phyloP scores from a whole-genome alignment of 1,140 invertebrate genomes.

The Radopholus similis region DNA sequence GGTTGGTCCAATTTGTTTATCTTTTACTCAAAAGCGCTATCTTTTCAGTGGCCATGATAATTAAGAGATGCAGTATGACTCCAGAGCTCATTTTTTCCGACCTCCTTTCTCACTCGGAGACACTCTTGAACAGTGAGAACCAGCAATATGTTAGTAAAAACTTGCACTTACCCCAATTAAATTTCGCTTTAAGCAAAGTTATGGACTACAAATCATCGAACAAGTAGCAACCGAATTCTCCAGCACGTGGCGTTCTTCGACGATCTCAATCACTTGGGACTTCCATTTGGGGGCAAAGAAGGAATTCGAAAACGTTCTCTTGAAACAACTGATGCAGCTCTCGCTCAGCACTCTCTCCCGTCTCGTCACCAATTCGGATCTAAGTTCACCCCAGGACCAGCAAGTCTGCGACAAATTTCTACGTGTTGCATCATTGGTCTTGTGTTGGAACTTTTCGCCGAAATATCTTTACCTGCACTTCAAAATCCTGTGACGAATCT shows the following conservation, averaged over 20 bases:
- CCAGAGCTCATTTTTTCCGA: constrained; percentile 4
- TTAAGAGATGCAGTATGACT: neutral
- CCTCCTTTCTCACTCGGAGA: constrained; percentile 12
- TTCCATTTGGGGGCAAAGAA: constrained; percentile 23
- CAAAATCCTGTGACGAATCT: constrained; percentile 5
- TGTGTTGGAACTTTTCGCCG: constrained; percentile 30
- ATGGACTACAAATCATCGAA: constrained; percentile 30
- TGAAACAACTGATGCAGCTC: constrained; percentile 28
- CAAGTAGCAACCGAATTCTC: constrained; percentile 21
- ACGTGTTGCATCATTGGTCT: constrained; percentile 20
- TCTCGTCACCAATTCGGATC: constrained; percentile 12
- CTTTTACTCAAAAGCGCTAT: constrained; percentile 1
- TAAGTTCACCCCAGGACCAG: constrained; percentile 15
- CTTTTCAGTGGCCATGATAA: constrained; percentile 3
- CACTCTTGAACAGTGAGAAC: constrained; percentile 13
- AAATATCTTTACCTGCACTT: constrained; percentile 21
- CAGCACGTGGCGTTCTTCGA: constrained; percentile 21
- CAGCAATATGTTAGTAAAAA: constrained; percentile 9
- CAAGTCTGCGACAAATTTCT: constrained; percentile 29
- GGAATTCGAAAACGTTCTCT: constrained; percentile 23
- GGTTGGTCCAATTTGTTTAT: neutral
- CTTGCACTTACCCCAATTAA: neutral
- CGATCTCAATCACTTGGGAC: constrained; percentile 27
- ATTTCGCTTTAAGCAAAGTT: constrained; percentile 14
- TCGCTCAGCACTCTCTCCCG: constrained; percentile 21